These are phyloP conservation scores for Clarias fuscus DNA, from an alignment of 2,797 vertebrate genomes.

Conservation along the genomic window DNA sequence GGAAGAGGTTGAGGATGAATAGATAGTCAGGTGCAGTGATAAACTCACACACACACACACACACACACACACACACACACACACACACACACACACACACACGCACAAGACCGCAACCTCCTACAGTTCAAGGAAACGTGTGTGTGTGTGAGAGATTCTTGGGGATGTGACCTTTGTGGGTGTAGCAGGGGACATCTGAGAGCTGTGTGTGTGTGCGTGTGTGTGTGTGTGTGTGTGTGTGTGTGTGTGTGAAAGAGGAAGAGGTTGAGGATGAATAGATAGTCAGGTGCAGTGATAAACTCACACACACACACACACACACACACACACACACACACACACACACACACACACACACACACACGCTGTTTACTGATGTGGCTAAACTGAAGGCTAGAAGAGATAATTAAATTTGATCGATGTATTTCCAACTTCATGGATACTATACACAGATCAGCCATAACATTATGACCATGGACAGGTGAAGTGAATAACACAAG, in stretches of 20 bases:
- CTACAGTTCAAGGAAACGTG: slow-evolving; percentile 14
- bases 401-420: background rate
- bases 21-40: too few species aligned
- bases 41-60: too few species aligned
- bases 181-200: slow-evolving; percentile 3
- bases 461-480: too few species aligned
- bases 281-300: too few species aligned
- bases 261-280: background rate
- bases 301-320: too few species aligned
- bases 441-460: too few species aligned
- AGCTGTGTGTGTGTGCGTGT: background rate
- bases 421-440: too few species aligned
- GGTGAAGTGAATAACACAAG: too few species aligned
- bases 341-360: too few species aligned
- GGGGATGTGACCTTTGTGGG: slow-evolving; percentile 11
- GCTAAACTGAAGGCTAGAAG: background rate
- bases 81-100: slow-evolving; percentile 27
- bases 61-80: background rate
- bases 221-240: background rate
- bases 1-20: background rate
- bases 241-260: background rate
- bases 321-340: too few species aligned
- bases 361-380: background rate
- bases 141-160: slow-evolving; percentile 1
- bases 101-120: background rate